A percentile compares a stretch with the other conserved stretches of the same genome.
These are phyloP conservation scores for Liasis olivaceus DNA, from an alignment of 2,797 vertebrate species.

Conservation along the genomic window DNA sequence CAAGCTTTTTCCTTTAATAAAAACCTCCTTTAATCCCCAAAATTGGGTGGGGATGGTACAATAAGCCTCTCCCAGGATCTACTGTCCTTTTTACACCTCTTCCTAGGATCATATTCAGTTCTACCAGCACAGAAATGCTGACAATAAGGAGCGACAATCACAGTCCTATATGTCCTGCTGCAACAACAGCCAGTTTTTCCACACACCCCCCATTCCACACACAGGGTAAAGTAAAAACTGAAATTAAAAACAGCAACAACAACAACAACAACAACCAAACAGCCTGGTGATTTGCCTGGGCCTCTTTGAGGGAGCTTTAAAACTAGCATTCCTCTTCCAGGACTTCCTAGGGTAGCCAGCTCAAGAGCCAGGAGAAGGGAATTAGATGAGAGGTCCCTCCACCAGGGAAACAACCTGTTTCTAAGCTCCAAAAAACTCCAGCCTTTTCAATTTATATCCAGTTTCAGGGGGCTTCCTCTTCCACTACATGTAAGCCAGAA, in stretches of 20 bases:
- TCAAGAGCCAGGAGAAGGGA: background rate
- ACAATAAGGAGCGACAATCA: background rate
- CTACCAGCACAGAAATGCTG: background rate
- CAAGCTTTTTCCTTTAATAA: background rate
- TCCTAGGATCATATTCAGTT: background rate
- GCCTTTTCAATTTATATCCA: background rate
- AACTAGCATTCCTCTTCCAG: background rate
- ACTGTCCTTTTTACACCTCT: background rate
- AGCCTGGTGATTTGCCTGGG: background rate
- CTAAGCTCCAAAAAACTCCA: background rate
- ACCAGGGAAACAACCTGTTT: background rate
- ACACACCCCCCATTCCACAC: background rate
- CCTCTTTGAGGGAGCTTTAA: background rate
- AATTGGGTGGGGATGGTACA: background rate
- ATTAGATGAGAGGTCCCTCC: background rate
- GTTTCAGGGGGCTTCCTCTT: background rate
- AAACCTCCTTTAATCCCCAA: background rate
- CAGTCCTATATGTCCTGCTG: background rate
- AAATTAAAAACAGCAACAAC: background rate
- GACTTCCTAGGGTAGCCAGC: background rate
- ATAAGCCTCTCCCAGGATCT: background rate
- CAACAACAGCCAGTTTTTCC: no score
- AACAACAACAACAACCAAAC: background rate
- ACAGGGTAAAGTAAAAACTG: background rate
- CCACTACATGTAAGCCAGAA: background rate